phyloP scores from a whole-genome alignment of 1,140 invertebrate genomes.

The Penaeus chinensis region DNA sequence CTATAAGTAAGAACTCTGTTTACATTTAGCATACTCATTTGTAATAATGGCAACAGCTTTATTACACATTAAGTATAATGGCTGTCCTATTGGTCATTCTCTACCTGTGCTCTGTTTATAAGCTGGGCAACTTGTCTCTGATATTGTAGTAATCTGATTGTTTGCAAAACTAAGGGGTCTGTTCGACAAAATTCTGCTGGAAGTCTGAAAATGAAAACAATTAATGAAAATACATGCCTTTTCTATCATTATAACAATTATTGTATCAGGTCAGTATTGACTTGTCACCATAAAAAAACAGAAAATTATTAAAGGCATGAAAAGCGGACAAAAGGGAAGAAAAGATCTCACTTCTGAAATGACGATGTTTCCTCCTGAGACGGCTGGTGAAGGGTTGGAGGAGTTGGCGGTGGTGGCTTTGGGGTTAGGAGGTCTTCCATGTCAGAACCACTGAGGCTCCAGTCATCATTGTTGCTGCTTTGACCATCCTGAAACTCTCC shows the following conservation, averaged over 20 bases:
- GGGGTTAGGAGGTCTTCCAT: constrained; percentile 60
- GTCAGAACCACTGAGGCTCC: constrained; percentile 53
- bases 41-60: not conserved
- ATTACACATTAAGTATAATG: not conserved
- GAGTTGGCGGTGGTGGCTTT: constrained; percentile 43
- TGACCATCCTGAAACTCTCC: constrained; percentile 40
- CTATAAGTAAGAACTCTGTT: no score
- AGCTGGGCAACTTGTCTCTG: constrained; percentile 57
- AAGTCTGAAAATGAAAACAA: constrained; percentile 40
- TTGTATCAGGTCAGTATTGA: no score
- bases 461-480: constrained; percentile 43
- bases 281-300: no score
- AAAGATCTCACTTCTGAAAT: constrained; percentile 53
- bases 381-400: constrained; percentile 55
- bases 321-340: no score
- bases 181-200: constrained; percentile 52
- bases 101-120: constrained; percentile 56
- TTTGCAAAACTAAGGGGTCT: constrained; percentile 57
- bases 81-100: not conserved
- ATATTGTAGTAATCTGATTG: constrained; percentile 60
- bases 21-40: not conserved
- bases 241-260: no score
- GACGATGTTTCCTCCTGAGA: constrained; percentile 60
- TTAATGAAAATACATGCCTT: not conserved
- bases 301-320: no score